A percentile compares a stretch with the other conserved stretches of the same genome.
phyloP scores from a whole-genome alignment of 37 sponge, comb jelly and placozoan species.

The Mnemiopsis leidyi region DNA sequence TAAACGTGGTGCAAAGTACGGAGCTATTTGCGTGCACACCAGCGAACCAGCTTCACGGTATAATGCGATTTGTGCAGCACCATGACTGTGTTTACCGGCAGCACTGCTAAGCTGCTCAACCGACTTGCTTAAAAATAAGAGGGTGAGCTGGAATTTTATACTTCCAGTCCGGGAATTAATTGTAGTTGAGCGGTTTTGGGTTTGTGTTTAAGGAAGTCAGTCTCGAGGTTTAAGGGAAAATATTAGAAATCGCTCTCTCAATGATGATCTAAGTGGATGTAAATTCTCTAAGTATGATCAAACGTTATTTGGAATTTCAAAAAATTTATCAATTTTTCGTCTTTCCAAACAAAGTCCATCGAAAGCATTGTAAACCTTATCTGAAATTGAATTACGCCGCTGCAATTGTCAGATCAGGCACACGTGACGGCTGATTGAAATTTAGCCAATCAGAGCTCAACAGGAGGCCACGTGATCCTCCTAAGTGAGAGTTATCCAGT shows the following conservation, averaged over 20 bases:
- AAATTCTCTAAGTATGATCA: neutral
- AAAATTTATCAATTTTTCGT: neutral
- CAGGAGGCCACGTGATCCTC: neutral
- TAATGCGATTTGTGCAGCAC: neutral
- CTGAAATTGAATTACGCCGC: neutral
- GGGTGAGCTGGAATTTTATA: neutral
- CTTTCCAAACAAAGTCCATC: neutral
- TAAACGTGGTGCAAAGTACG: neutral
- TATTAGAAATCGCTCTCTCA: too few species aligned
- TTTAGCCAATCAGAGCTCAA: neutral
- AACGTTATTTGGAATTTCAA: neutral
- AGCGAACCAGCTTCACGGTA: too few species aligned
- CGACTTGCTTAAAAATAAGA: too few species aligned
- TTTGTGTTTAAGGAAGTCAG: too few species aligned
- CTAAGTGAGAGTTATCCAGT: neutral
- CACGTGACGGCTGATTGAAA: neutral
- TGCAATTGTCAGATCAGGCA: neutral
- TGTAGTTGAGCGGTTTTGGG: too few species aligned
- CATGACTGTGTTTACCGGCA: neutral
- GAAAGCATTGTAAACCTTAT: neutral
- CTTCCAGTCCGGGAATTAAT: too few species aligned
- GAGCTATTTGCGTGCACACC: neutral
- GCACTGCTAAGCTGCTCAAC: neutral
- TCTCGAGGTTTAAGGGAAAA: too few species aligned
- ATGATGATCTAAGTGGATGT: neutral